These are phyloP conservation scores for Yasuhikotakia modesta DNA, from an alignment of 2,797 vertebrate species.

Conservation along the genomic window DNA sequence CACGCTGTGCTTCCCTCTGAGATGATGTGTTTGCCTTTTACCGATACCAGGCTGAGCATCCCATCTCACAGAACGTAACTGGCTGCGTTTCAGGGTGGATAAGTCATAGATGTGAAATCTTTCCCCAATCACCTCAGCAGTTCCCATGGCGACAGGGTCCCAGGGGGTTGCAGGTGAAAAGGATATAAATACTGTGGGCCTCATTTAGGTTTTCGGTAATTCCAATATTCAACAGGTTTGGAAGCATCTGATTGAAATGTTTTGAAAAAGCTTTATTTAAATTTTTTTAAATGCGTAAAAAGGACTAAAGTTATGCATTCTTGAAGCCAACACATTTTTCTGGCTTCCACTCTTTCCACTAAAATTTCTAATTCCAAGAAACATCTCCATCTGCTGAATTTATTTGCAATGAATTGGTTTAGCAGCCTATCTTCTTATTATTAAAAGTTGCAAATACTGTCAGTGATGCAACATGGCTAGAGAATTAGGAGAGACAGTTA, in stretches of 20 bases:
- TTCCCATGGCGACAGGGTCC: slow-evolving; percentile 29
- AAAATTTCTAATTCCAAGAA: not conserved
- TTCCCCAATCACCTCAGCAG: slow-evolving; percentile 24
- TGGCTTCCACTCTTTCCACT: not conserved
- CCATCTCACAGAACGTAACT: slow-evolving; percentile 19
- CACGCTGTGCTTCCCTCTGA: not conserved
- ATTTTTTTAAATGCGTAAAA: not conserved
- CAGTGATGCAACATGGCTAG: slow-evolving; percentile 12
- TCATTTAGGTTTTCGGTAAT: slow-evolving; percentile 12
- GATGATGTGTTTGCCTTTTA: slow-evolving; percentile 6
- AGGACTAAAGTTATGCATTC: not conserved
- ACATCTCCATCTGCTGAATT: slow-evolving; percentile 23
- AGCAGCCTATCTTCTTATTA: slow-evolving; percentile 7
- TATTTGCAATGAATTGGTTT: slow-evolving; percentile 9
- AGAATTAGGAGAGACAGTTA: not conserved
- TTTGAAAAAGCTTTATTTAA: not conserved
- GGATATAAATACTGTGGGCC: slow-evolving; percentile 26
- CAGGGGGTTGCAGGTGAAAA: slow-evolving; percentile 22
- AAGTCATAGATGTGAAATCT: slow-evolving; percentile 37
- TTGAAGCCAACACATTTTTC: not conserved
- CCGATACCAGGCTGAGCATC: slow-evolving; percentile 7
- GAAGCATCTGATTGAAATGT: not conserved
- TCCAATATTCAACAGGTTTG: slow-evolving; percentile 11
- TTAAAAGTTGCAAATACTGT: not conserved
- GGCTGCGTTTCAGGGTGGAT: slow-evolving; percentile 20